Base-by-base conservation (phyloP, 1,140 invertebrate genomes). In the Trichonephila inaurata region DNA sequence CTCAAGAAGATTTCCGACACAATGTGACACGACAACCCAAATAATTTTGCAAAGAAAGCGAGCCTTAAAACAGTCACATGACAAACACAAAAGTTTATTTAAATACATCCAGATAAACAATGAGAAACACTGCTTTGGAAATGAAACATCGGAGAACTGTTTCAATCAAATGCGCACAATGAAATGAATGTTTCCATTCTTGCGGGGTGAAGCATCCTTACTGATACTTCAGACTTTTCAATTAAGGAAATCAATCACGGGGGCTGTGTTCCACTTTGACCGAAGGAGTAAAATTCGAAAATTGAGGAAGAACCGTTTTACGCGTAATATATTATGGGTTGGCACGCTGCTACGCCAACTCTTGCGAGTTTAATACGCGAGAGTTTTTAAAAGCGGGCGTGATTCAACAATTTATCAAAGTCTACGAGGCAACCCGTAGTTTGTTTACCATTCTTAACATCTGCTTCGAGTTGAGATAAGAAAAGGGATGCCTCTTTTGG, bases 371-470 rank as follows among this genome's bases (percentile, higher is more conserved):
- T 64, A 89, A 64, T 61, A 21, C 60, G 33, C 91, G 44, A 90
- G 81, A 82, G 91, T 92, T 92, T 92, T 92, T 92, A 92, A 92
- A 66, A 92, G 77, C 58, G 58, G 77, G 28, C 72, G 77, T 83
- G 81, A 91, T 91, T 82, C 81, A 86, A 81, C 91, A 62, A 92
- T 92, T 92, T 92, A 82, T 92, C 91, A 92, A 92, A 92, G 91
- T 92, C 91, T 92, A 83, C 72, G 21, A 82, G 89, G 91, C 64
- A 92, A 86, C 91, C 91, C 89, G 82, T 19, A 92, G 62, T 86
- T 86, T 92, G 91, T 92, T 92, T 92, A 92, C 91, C 61, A 61
- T 92, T 92, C 51, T 24, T 62, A 87, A 62, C 61, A 66, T 62
- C 87, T 89, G n/a, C 64, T 89, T 72, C 64, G 33, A 28, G 28